These are phyloP conservation scores for Cerastis leucographa DNA, from an alignment of 2,888 invertebrate genomes.

Conservation along the genomic window DNA sequence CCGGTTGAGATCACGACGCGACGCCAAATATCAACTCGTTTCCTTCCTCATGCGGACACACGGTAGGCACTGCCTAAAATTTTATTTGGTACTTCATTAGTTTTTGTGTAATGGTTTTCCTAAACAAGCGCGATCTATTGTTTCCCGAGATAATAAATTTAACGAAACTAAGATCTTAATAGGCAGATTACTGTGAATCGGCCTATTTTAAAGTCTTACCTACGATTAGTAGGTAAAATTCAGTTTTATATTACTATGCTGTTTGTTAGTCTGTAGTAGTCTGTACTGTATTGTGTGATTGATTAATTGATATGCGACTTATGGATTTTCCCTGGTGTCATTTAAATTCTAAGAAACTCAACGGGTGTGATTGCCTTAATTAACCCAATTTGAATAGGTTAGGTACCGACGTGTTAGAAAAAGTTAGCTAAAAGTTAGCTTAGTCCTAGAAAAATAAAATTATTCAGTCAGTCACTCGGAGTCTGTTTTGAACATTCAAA, in stretches of 20 bases:
- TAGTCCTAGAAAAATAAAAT: not conserved
- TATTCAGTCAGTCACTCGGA: too few species aligned
- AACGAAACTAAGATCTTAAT: too few species aligned
- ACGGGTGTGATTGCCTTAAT: too few species aligned
- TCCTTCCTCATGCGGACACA: constrained; percentile 86
- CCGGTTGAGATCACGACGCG: constrained; percentile 83
- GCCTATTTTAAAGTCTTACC: not conserved
- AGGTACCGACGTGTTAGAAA: too few species aligned
- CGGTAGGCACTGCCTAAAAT: constrained; percentile 60
- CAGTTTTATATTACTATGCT: not conserved
- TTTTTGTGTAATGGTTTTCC: constrained; percentile 22
- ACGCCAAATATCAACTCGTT: constrained; percentile 88
- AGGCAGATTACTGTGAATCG: not conserved
- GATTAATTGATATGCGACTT: not conserved
- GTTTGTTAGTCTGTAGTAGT: not conserved
- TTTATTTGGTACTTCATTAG: constrained; percentile 53
- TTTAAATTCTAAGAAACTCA: constrained; percentile 16
- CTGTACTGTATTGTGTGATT: constrained; percentile 1
- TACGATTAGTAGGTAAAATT: not conserved
- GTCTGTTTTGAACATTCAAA: not conserved
- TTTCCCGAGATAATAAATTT: too few species aligned
- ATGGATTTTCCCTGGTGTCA: constrained; percentile 11
- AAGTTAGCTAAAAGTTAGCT: too few species aligned
- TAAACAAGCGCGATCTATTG: constrained; percentile 2
- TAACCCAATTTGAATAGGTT: too few species aligned